Conservation (phyloP, 2,113 vertebrate species). For the Epinephelus fuscoguttatus region DNA sequence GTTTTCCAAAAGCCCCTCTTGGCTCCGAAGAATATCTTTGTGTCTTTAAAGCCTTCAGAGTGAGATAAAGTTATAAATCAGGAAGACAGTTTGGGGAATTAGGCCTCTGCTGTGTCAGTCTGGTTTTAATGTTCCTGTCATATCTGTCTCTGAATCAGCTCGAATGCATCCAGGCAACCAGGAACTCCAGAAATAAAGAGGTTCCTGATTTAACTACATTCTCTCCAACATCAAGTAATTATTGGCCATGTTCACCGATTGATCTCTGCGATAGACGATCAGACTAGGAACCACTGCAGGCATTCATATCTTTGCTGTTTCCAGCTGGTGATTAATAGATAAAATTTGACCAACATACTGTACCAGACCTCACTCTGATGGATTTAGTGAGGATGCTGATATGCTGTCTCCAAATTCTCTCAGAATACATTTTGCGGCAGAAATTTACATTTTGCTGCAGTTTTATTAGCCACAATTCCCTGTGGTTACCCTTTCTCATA, state of each 20-base stretch:
- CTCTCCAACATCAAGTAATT: background rate
- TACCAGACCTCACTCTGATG: conserved; percentile 9
- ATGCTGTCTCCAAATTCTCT: background rate
- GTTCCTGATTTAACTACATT: background rate
- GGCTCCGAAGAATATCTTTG: conserved; percentile 33
- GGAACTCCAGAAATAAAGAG: background rate
- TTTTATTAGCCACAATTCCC: conserved; percentile 33
- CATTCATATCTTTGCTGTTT: background rate
- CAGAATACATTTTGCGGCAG: background rate
- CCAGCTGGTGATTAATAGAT: conserved; percentile 13
- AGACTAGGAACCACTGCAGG: background rate
- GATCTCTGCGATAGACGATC: background rate
- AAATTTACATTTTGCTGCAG: conserved; percentile 47
- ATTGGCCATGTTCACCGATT: background rate
- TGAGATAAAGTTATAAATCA: conserved; percentile 62
- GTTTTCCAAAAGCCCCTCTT: conserved; percentile 45
- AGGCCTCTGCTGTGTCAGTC: conserved; percentile 33
- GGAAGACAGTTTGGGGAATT: conserved; percentile 37
- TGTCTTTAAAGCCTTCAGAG: conserved; percentile 49
- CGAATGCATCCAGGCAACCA: background rate
- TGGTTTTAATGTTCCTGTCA: conserved; percentile 37
- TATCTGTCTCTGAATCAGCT: conserved; percentile 12
- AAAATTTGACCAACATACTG: background rate
- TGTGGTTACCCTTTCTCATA: background rate
- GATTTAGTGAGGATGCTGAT: background rate